These are phyloP conservation scores for Neomicropteryx cornuta DNA, from an alignment of 1,140 invertebrate genomes.

Conservation along the genomic window DNA sequence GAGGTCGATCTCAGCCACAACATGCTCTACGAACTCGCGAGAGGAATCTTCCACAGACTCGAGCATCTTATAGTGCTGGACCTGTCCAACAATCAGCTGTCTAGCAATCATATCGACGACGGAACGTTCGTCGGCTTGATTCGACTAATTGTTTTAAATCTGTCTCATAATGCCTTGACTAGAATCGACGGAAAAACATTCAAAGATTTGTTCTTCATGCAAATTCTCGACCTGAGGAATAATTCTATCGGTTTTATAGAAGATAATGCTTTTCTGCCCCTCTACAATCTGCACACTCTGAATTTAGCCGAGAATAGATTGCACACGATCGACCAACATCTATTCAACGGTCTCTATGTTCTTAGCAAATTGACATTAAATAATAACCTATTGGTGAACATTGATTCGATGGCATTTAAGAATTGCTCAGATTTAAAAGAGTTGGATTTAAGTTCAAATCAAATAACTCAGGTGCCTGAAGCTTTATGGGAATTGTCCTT, in stretches of 20 bases:
- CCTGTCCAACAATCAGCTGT: slow-evolving; percentile 75
- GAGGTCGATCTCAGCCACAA: slow-evolving; percentile 77
- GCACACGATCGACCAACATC: slow-evolving; percentile 63
- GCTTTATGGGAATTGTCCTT: slow-evolving; percentile 71
- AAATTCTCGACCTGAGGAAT: slow-evolving; percentile 77
- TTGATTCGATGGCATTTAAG: slow-evolving; percentile 75
- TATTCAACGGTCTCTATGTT: slow-evolving; percentile 78
- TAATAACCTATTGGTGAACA: slow-evolving; percentile 68
- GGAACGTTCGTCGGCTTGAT: slow-evolving; percentile 76
- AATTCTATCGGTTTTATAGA: slow-evolving; percentile 80
- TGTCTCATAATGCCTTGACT: slow-evolving; percentile 74
- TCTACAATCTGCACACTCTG: slow-evolving; percentile 78
- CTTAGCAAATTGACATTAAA: slow-evolving; percentile 74
- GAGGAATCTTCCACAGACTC: slow-evolving; percentile 71
- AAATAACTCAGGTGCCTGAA: slow-evolving; percentile 66
- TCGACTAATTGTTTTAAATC: slow-evolving; percentile 69
- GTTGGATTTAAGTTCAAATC: slow-evolving; percentile 79
- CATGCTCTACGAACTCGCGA: slow-evolving; percentile 63
- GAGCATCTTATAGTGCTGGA: slow-evolving; percentile 77
- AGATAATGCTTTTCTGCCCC: slow-evolving; percentile 73
- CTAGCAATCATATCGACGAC: slow-evolving; percentile 68
- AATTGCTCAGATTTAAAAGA: slow-evolving; percentile 87
- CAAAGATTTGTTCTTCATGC: slow-evolving; percentile 76
- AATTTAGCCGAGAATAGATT: slow-evolving; percentile 78
- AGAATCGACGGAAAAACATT: slow-evolving; percentile 75